phyloP scores from a whole-genome alignment of 2,113 vertebrate species.

The Cnemophilus loriae region DNA sequence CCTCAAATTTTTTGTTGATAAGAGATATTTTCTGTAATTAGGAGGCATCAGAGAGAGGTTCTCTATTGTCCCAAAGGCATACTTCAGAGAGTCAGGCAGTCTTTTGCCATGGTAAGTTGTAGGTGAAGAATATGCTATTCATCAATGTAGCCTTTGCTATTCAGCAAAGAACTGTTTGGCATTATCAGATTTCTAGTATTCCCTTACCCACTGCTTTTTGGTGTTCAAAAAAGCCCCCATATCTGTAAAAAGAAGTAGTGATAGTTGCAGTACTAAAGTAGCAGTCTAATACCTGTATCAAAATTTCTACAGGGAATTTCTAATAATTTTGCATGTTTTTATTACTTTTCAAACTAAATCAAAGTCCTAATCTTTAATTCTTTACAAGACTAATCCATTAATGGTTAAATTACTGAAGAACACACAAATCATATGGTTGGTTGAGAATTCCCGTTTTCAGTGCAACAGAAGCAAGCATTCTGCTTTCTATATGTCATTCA shows the following conservation, averaged over 20 bases:
- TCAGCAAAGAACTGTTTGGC: not conserved
- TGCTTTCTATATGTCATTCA: not conserved
- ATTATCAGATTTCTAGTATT: not conserved
- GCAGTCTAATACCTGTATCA: not conserved
- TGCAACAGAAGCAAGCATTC: not conserved
- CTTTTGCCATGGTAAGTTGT: not conserved
- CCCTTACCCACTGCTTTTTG: not conserved
- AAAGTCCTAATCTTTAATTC: not conserved
- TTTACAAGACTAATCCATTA: not conserved
- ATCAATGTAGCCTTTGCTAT: not conserved
- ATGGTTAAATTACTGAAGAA: not conserved
- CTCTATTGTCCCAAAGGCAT: not conserved
- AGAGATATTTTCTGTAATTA: not conserved
- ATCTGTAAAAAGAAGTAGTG: not conserved
- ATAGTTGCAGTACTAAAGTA: not conserved
- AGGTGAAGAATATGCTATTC: not conserved
- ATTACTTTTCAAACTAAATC: not conserved
- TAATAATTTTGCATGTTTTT: not conserved
- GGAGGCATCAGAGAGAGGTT: not conserved
- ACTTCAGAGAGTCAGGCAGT: not conserved
- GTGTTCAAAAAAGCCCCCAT: not conserved
- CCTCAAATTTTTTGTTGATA: not conserved
- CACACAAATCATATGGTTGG: accelerated
- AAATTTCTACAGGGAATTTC: not conserved
- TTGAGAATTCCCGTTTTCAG: not conserved